Base-by-base conservation (phyloP, 2,888 invertebrate species). In the Tiliacea citrago region DNA sequence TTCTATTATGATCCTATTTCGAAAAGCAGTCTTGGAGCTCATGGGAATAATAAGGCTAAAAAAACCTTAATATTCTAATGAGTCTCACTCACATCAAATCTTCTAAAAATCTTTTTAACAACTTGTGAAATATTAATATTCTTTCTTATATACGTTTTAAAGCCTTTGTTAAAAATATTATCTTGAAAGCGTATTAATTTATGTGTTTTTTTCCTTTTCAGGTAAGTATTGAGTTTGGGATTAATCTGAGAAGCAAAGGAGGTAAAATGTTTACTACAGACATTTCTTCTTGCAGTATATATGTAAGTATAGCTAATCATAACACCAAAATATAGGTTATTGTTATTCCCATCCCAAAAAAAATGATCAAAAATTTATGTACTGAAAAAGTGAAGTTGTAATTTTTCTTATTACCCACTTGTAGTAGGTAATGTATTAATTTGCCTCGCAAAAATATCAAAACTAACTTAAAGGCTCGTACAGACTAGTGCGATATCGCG, bases 151-250 rank as follows among this genome's bases (percentile, higher is more conserved):
- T 77, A 62, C 45, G 1, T 73, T 68, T 67, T 58, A 58, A 60
- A 39, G 2, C 21, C 49, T 58, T 69, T 74, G 16, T 66, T n/a
- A 24, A 61, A 71, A 60, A 10, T 70, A 47, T 65, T 77, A 53
- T 53, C 21, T 69, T 62, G 21, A 78, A 74, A 42, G 10, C 42
- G 16, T 75, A 77, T 55, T 82, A 55, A 80, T 62, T 55, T 73
- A 10, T 61, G 18, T 73, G 65, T 81, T 84, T 77, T 39, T 75
- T 67, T 79, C 81, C 84, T 90, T 92, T 91, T 70, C 93, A 93
- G 93, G 93, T 93, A 93, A 93, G 93, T 93, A 91, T 88, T 71
- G 70, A 84, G 71, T 69, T 71, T 55, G 74, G 53, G 45, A 68
- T 65, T 71, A 78, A 77, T 74, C 61, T 72, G n/a, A 69, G 39